Percentiles rank a stretch among this genome's conserved stretches.
phyloP scores from a whole-genome alignment of 2,113 vertebrate genomes.

The Theristicus caerulescens region DNA sequence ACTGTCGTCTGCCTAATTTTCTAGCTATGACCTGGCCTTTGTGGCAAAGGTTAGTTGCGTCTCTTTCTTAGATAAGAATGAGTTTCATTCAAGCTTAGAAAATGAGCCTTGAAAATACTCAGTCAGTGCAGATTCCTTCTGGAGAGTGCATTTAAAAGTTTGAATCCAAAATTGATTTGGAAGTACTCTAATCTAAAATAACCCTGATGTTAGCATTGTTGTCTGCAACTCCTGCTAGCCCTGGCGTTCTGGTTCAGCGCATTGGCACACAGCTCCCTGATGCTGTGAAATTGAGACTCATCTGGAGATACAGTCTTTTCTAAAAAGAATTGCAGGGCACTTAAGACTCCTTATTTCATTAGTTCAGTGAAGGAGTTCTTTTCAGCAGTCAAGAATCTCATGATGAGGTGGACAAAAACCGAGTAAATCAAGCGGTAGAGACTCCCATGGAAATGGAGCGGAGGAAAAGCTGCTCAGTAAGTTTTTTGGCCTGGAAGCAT shows the following conservation, averaged over 20 bases:
- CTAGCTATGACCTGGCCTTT: background rate
- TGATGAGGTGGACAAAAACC: slow-evolving; percentile 34
- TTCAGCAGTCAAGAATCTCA: slow-evolving; percentile 25
- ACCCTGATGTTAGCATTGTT: slow-evolving; percentile 74
- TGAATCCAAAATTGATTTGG: slow-evolving; percentile 83
- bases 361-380: slow-evolving; percentile 59
- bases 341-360: slow-evolving; percentile 73
- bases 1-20: background rate
- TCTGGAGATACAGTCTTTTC: slow-evolving; percentile 68
- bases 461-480: background rate
- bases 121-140: slow-evolving; percentile 62
- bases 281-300: slow-evolving; percentile 82
- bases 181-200: slow-evolving; percentile 80
- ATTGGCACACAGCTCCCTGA: slow-evolving; percentile 74
- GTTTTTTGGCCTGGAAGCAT: background rate
- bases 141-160: slow-evolving; percentile 79
- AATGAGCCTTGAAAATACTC: slow-evolving; percentile 63
- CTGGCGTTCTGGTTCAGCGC: slow-evolving; percentile 76
- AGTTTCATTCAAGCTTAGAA: slow-evolving; percentile 43
- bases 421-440: background rate
- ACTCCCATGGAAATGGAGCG: background rate
- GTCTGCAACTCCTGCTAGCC: slow-evolving; percentile 74
- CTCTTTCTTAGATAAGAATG: slow-evolving; percentile 32
- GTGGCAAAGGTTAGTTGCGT: slow-evolving; percentile 20
- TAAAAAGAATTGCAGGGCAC: slow-evolving; percentile 68